A percentile compares a stretch with the other conserved stretches of the same genome.
Evolutionary conservation across 2,113 vertebrate species (phyloP).

Genomic region (Regulus satrapa): DNA sequence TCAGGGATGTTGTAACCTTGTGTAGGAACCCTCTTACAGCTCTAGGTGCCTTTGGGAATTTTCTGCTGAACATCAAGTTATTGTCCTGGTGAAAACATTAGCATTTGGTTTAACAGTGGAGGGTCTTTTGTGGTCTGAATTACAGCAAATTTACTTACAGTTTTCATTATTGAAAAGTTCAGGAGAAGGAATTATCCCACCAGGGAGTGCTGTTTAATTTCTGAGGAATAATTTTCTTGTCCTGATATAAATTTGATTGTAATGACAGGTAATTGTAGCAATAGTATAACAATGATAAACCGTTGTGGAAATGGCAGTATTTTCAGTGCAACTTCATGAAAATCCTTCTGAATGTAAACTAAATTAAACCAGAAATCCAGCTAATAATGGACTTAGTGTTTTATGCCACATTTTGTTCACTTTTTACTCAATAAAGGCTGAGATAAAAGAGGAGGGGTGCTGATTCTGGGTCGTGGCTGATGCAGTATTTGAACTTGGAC

Average conservation of each 20-base stretch:
- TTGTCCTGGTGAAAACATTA: neutral
- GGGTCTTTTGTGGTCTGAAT: constrained; percentile 23
- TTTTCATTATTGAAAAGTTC: constrained; percentile 38
- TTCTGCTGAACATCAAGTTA: neutral
- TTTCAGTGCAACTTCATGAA: neutral
- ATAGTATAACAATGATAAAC: constrained; percentile 16
- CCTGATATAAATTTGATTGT: constrained; percentile 50
- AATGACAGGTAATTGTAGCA: constrained; percentile 36
- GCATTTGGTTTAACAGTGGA: constrained; percentile 2
- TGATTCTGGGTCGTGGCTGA: neutral
- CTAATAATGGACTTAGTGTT: neutral
- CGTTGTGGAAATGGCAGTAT: neutral
- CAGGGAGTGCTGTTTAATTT: constrained; percentile 63
- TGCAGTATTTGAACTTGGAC: neutral
- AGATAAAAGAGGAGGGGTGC: neutral
- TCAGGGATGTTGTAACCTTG: neutral
- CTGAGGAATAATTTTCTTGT: constrained; percentile 42
- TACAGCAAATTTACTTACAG: constrained; percentile 27
- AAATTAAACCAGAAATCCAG: neutral
- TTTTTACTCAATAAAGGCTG: neutral
- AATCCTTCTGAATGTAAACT: neutral
- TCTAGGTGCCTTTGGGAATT: neutral
- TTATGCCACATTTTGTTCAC: neutral
- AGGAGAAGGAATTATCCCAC: constrained; percentile 49
- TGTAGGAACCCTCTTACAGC: neutral